Conservation (phyloP, 2,888 invertebrate genomes). For the Strigamia transsilvanica region DNA sequence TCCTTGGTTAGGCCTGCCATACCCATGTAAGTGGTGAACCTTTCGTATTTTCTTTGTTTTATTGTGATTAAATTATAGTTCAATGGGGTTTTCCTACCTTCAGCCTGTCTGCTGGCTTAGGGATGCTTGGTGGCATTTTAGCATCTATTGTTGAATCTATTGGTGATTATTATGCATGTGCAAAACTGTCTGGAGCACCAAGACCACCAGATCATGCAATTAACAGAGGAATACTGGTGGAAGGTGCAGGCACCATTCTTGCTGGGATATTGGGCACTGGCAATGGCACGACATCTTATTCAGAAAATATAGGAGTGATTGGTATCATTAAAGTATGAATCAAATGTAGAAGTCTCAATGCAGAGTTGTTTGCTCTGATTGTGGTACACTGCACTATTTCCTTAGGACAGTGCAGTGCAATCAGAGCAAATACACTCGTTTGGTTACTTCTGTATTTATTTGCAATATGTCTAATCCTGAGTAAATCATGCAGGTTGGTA, state of each 20-base stretch:
- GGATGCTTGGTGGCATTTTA: constrained; percentile 80
- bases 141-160: constrained; percentile 84
- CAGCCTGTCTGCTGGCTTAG: constrained; percentile 74
- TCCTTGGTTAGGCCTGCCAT: constrained; percentile 81
- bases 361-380: too few relatives aligned
- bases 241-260: constrained; percentile 83
- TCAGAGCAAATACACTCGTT: too few relatives aligned
- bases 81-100: constrained; percentile 82
- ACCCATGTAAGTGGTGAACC: constrained; percentile 70
- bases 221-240: constrained; percentile 84
- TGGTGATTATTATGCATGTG: constrained; percentile 91
- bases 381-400: too few relatives aligned
- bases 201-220: constrained; percentile 87
- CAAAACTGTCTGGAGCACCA: constrained; percentile 73
- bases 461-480: too few relatives aligned
- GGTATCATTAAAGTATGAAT: constrained; percentile 78
- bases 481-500: constrained; percentile 58
- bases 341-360: neutral
- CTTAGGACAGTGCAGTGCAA: too few relatives aligned
- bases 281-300: constrained; percentile 88
- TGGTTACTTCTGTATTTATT: neutral
- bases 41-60: neutral
- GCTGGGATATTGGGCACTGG: constrained; percentile 87
- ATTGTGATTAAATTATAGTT: constrained; percentile 65
- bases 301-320: constrained; percentile 89